Percentiles rank a stretch among this genome's conserved stretches.
These are phyloP conservation scores for Pseudomyrmex pallidus DNA, from an alignment of 1,140 invertebrate genomes.

Conservation along the genomic window DNA sequence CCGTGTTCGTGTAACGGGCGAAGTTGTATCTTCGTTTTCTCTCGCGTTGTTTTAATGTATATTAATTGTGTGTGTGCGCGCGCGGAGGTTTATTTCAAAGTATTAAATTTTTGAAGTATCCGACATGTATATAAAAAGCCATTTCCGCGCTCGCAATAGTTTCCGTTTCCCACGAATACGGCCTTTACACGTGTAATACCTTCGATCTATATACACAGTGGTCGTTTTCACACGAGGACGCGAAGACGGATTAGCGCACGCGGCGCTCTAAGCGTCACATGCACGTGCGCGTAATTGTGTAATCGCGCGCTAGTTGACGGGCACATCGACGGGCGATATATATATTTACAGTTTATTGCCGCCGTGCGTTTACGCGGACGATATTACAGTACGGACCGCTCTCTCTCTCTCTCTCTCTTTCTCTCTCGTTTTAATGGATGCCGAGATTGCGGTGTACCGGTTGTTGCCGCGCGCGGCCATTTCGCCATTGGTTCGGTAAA, in stretches of 20 bases:
- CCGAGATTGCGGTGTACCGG: slow-evolving; percentile 41
- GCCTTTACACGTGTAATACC: not conserved
- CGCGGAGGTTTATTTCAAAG: not conserved
- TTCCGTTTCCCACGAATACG: not conserved
- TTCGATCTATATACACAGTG: not conserved
- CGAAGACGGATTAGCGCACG: slow-evolving; percentile 46
- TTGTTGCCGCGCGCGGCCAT: slow-evolving; percentile 28
- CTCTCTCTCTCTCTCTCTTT: too few species aligned
- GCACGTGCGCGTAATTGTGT: slow-evolving; percentile 26
- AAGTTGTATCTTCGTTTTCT: not conserved
- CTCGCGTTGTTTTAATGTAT: not conserved
- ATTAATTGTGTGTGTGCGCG: too few species aligned
- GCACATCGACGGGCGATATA: slow-evolving; percentile 26
- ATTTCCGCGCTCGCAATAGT: not conserved
- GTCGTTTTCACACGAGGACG: slow-evolving; percentile 23
- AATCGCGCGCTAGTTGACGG: slow-evolving; percentile 34
- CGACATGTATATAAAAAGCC: not conserved
- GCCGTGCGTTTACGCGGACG: slow-evolving; percentile 30
- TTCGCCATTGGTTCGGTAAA: slow-evolving; percentile 41
- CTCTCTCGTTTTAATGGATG: slow-evolving; percentile 53
- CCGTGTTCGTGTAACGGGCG: not conserved
- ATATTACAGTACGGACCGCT: slow-evolving; percentile 40
- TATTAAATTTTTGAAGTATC: slow-evolving; percentile 6
- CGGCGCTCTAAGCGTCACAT: slow-evolving; percentile 20
- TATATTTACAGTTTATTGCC: slow-evolving; percentile 57